Evolutionary conservation across 2,888 invertebrate genomes (phyloP), one percentile per base, ranked within the genome.

Genomic region (Sarcophaga subvicina): DNA sequence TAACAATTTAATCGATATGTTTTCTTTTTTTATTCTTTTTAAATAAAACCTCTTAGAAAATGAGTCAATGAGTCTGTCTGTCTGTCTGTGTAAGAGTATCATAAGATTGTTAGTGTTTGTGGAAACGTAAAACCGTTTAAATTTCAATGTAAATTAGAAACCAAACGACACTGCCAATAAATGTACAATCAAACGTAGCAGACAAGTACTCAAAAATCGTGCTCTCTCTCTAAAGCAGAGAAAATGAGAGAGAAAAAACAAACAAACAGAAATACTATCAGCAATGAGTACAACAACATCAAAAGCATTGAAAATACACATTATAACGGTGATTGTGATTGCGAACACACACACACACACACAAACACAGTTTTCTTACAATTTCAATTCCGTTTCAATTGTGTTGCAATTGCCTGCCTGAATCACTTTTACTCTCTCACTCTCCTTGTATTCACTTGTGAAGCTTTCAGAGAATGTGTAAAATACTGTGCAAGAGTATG

Each of bases 241-340:
- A 49, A 11, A 49, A 11, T 3, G 11, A 14, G 2, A 54, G 14
- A 17, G 54, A 17, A 1, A 54, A 17, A 14, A 12, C 22, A 54
- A 12, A 17, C 17, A 54, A 54, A 54, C 0, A 17, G 54, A 54
- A 54, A 54, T 54, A 14, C 54, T 54, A 54, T 54, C 54, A 54
- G 54, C 54, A 14, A 54, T 17, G 17, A 54, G 5, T 37, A 37
- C 25, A 62, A 22, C 47, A 64, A 70, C 59, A 70, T 64, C 45
- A 70, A 37, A 11, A 82, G 71, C 64, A 82, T 77, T 6, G 22
- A 77, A 54, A 82, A 59, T 77, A 71, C 54, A 66, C 45, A 71
- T 71, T 77, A 69, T 62, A 54, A 54, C 54, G 54, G 54, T 54
- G 54, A 54, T 76, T 82, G 71, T 66, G 70, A 76, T 76, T 67